Base-by-base conservation (phyloP, 2,797 vertebrate species). In the Carduelis carduelis region DNA sequence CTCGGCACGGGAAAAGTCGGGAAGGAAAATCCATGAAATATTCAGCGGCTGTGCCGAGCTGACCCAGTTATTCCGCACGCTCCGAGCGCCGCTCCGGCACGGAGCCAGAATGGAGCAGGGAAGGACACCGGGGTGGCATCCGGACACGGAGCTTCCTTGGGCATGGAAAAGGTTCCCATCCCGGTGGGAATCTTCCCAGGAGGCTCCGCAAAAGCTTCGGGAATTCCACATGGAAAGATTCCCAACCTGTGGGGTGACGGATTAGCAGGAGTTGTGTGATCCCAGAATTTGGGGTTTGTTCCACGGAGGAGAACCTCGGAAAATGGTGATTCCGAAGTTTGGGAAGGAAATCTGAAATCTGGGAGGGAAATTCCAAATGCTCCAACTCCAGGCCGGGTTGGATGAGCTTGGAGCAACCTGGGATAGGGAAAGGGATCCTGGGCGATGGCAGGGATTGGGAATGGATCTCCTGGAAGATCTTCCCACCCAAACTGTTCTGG, bases 191-290 rank as follows among this genome's bases (percentile, higher is more conserved):
- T 59, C 22, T 52, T n/a, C 82, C 60, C 35, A 3, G 32, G 50
- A 49, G 28, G n/a, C 7, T n/a, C 41, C 24, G 2, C 1, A 6
- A 56, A 56, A 47, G 8, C 30, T 41, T 34, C 13, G 59, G 80
- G 8, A 41, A 74, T 63, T 43, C 26, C 0, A 0, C 20, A 3
- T 0, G 26, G 59, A 11, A 21, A 6, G 43, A 20, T 34, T 34
- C 39, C 9, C 9, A 1, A 8, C 15, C 71, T 1, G 4, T 1
- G 12, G 61, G 26, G 20, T 26, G 6, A 3, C 0, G 8, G 69
- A 8, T 32, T 4, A 3, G 37, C 8, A 0, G 61, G 52, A 59
- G 9, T 4, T 1, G 61, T 1, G 70, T 0, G 22, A 52, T 44
- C 15, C 37, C 6, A 1, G 28, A 23, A 44, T 60, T 2, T 2